phyloP scores from a whole-genome alignment of 2,113 vertebrate genomes.

The Thamnaconus septentrionalis region DNA sequence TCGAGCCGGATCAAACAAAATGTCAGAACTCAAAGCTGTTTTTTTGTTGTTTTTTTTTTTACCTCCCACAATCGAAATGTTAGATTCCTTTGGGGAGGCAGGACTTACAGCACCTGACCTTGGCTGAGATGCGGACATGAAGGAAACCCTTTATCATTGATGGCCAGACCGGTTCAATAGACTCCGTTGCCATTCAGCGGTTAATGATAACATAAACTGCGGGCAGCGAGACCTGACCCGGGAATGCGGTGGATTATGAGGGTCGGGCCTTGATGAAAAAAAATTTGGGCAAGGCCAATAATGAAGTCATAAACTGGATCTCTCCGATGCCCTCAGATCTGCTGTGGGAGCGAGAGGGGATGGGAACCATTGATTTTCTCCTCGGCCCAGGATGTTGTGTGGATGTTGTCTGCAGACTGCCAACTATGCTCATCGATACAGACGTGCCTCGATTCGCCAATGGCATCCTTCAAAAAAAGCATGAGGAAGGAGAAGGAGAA shows the following conservation, averaged over 20 bases:
- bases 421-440: conserved; percentile 68
- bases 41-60: conserved; percentile 13
- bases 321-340: conserved; percentile 43
- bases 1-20: conserved; percentile 29
- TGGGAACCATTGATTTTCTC: conserved; percentile 72
- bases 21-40: conserved; percentile 30
- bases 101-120: conserved; percentile 16
- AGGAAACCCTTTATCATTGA: conserved; percentile 7
- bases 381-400: conserved; percentile 57
- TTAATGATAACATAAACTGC: conserved; percentile 24
- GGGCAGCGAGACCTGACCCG: conserved; percentile 27
- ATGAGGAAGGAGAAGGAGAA: not conserved
- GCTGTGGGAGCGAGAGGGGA: conserved; percentile 36
- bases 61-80: conserved; percentile 21
- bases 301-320: conserved; percentile 65
- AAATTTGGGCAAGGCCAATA: conserved; percentile 56
- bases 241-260: conserved; percentile 55
- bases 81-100: conserved; percentile 16
- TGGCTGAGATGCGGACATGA: conserved; percentile 8
- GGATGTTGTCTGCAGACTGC: conserved; percentile 66
- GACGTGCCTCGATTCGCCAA: conserved; percentile 64
- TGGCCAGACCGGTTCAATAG: conserved; percentile 5
- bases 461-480: conserved; percentile 59
- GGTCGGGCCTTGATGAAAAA: conserved; percentile 46
- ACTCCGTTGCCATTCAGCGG: conserved; percentile 2